phyloP scores from a whole-genome alignment of 2,888 invertebrate genomes.

The Caenorhabditis virilis region DNA sequence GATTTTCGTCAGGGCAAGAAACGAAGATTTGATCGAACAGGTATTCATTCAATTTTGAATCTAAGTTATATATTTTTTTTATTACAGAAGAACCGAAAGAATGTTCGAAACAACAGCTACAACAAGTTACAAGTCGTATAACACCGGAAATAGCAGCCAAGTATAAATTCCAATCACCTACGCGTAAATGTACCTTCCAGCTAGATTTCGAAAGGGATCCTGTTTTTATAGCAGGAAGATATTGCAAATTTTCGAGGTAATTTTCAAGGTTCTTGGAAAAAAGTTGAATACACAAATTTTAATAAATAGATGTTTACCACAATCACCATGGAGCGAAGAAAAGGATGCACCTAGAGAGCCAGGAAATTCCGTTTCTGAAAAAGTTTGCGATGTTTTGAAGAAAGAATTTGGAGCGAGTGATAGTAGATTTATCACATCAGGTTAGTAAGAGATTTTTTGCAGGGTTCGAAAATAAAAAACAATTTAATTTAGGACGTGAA shows the following conservation, averaged over 20 bases:
- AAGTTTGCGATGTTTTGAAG: slow-evolving; percentile 52
- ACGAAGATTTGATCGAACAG: slow-evolving; percentile 7
- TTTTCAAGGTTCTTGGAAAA: slow-evolving; percentile 70
- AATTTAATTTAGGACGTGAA: slow-evolving; percentile 78
- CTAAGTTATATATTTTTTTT: not conserved
- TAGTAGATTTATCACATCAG: slow-evolving; percentile 59
- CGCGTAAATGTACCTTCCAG: slow-evolving; percentile 46
- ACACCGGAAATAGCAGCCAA: slow-evolving; percentile 23
- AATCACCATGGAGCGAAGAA: slow-evolving; percentile 83
- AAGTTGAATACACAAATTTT: not conserved
- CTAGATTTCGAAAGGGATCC: slow-evolving; percentile 58
- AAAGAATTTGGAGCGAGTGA: slow-evolving; percentile 48
- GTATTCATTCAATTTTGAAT: not conserved
- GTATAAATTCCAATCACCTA: slow-evolving; percentile 49
- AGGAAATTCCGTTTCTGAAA: slow-evolving; percentile 61
- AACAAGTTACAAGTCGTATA: slow-evolving; percentile 35
- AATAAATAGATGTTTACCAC: slow-evolving; percentile 73
- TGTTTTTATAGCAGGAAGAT: slow-evolving; percentile 72
- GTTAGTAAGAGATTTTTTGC: slow-evolving; percentile 12
- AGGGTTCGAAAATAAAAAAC: not conserved
- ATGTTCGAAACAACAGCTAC: slow-evolving; percentile 40
- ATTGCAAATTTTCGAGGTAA: slow-evolving; percentile 85
- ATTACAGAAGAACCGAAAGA: slow-evolving; percentile 21
- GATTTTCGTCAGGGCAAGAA: slow-evolving; percentile 34
- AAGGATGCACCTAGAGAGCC: slow-evolving; percentile 45